phyloP scores from a whole-genome alignment of 2,888 invertebrate species.

The Tetheella fluctuosa region DNA sequence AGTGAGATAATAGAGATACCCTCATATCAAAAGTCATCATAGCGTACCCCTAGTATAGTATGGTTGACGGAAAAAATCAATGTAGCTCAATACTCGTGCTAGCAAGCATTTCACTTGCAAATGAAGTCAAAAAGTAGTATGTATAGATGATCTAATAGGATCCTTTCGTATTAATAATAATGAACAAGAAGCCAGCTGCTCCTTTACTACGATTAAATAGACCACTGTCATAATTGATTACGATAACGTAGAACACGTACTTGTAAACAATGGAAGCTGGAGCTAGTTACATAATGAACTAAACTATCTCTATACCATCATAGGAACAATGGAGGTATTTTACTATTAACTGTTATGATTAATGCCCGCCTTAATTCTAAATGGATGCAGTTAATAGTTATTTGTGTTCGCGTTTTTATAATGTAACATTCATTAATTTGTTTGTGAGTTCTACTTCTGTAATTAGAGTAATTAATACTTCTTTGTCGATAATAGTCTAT shows the following conservation, averaged over 20 bases:
- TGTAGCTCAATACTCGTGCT: too few relatives aligned
- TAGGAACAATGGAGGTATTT: conserved; percentile 23
- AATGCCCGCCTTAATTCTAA: conserved; percentile 29
- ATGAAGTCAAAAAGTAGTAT: too few relatives aligned
- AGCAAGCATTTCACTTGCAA: too few relatives aligned
- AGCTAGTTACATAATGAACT: conserved; percentile 37
- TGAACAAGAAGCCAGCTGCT: background rate
- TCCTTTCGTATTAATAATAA: background rate
- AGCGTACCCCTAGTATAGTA: too few relatives aligned
- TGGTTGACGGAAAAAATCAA: too few relatives aligned
- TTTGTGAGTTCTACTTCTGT: background rate
- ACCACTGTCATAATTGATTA: conserved; percentile 41
- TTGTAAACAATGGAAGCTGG: conserved; percentile 40
- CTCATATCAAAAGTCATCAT: too few relatives aligned
- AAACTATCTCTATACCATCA: conserved; percentile 29
- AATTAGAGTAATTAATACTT: background rate
- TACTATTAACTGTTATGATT: conserved; percentile 40
- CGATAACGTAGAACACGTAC: conserved; percentile 36
- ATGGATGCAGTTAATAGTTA: conserved; percentile 24
- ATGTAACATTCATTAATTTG: background rate
- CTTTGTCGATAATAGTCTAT: too few relatives aligned
- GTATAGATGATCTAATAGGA: background rate
- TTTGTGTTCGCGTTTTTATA: conserved; percentile 1
- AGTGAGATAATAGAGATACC: too few relatives aligned
- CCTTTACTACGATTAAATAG: conserved; percentile 25